Conservation (phyloP, 2,888 invertebrate genomes). For the Apamea crenata region DNA sequence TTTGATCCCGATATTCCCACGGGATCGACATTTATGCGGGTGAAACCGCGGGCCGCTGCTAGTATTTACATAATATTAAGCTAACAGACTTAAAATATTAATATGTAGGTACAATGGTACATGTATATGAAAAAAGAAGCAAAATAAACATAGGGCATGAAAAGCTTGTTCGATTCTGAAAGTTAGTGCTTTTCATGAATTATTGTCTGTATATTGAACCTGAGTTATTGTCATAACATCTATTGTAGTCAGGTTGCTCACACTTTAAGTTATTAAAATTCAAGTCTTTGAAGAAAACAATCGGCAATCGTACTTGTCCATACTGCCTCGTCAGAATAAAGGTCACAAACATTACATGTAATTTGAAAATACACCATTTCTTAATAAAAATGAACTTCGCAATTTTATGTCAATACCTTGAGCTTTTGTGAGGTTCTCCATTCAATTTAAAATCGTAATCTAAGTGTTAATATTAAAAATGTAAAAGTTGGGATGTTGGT, state of each 20-base stretch:
- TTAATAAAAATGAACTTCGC: neutral
- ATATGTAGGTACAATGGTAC: too few species aligned
- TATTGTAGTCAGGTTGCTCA: neutral
- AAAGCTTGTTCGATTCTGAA: too few species aligned
- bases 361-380: conserved; percentile 14
- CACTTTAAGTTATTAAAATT: neutral
- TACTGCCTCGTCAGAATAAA: neutral
- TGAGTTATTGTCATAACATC: neutral
- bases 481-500: neutral
- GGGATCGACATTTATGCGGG: too few species aligned
- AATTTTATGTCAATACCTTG: conserved; percentile 19
- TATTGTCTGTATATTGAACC: too few species aligned
- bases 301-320: neutral
- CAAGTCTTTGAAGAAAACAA: conserved; percentile 13
- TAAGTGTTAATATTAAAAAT: neutral
- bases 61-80: too few species aligned
- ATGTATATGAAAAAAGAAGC: too few species aligned
- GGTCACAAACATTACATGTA: neutral
- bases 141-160: too few species aligned
- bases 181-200: neutral
- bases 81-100: too few species aligned
- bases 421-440: neutral
- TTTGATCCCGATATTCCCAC: too few species aligned
- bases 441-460: conserved; percentile 31
- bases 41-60: too few species aligned